These are phyloP conservation scores for Scotopteryx bipunctaria DNA, from an alignment of 2,888 invertebrate species.

Conservation along the genomic window DNA sequence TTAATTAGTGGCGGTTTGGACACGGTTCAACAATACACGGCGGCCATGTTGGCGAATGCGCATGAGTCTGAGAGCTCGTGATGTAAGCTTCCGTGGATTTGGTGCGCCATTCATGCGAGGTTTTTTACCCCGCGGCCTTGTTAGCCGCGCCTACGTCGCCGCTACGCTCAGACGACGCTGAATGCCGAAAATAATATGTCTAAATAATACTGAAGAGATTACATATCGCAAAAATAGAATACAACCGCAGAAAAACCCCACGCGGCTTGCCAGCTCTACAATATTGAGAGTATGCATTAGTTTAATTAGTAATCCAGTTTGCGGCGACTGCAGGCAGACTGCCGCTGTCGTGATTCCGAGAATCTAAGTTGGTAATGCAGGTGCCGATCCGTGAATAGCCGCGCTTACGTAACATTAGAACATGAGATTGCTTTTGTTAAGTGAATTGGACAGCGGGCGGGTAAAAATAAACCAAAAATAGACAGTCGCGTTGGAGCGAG, in stretches of 20 bases:
- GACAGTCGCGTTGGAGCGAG: slow-evolving; percentile 37
- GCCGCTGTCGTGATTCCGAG: slow-evolving; percentile 31
- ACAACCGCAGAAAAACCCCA: slow-evolving; percentile 1
- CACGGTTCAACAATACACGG: slow-evolving; percentile 32
- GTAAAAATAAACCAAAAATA: slow-evolving; percentile 49
- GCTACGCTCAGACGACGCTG: slow-evolving; percentile 46
- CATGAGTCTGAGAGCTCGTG: slow-evolving; percentile 51
- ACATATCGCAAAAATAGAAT: slow-evolving; percentile 15
- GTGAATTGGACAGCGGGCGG: slow-evolving; percentile 35
- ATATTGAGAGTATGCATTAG: slow-evolving; percentile 12
- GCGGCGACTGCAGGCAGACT: slow-evolving; percentile 7
- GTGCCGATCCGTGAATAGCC: slow-evolving; percentile 38
- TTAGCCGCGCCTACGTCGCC: slow-evolving; percentile 61
- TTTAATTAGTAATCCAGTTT: slow-evolving; percentile 25
- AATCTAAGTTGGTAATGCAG: slow-evolving; percentile 37
- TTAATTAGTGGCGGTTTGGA: slow-evolving; percentile 32
- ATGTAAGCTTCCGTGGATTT: slow-evolving; percentile 67
- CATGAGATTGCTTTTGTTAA: slow-evolving; percentile 38
- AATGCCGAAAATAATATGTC: slow-evolving; percentile 57
- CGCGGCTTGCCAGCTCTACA: background rate
- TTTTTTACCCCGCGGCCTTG: slow-evolving; percentile 74
- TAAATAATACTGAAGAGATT: slow-evolving; percentile 43
- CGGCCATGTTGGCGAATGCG: slow-evolving; percentile 47
- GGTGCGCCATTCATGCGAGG: slow-evolving; percentile 73
- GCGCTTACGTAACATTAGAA: slow-evolving; percentile 42